Conservation (phyloP, 2,888 invertebrate genomes). For the Troides helena region DNA sequence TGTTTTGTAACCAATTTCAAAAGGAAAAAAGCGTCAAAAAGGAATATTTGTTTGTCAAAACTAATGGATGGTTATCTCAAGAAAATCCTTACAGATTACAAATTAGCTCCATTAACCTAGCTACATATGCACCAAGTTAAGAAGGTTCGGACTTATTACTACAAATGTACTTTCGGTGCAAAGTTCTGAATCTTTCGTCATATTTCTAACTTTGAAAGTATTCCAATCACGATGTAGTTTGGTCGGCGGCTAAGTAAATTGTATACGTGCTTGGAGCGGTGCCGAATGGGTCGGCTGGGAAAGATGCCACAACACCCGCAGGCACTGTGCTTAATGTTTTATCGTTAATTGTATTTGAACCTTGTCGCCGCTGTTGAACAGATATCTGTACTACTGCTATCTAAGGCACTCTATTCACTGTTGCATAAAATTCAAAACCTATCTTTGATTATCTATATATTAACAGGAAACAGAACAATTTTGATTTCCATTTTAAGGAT, state of each 20-base stretch:
- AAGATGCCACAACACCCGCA: conserved; percentile 45
- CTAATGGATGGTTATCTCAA: too few species aligned
- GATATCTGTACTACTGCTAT: neutral
- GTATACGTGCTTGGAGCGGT: conserved; percentile 74
- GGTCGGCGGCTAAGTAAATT: conserved; percentile 72
- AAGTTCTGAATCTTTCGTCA: conserved; percentile 30
- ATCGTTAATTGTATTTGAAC: conserved; percentile 22
- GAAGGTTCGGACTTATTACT: too few species aligned
- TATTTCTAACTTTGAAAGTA: conserved; percentile 58
- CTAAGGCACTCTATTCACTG: neutral
- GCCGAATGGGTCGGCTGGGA: conserved; percentile 68
- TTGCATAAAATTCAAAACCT: neutral
- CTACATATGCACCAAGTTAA: too few species aligned
- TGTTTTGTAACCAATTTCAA: too few species aligned
- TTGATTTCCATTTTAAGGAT: too few species aligned
- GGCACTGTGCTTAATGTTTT: conserved; percentile 20
- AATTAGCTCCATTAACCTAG: too few species aligned
- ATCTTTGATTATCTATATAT: neutral
- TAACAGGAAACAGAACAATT: too few species aligned
- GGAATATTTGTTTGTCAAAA: too few species aligned
- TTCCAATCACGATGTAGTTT: conserved; percentile 66
- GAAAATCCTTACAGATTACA: too few species aligned
- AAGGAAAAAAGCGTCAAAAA: too few species aligned
- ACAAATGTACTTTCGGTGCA: neutral
- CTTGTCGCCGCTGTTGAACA: neutral